Conservation (phyloP, 2,797 vertebrate species). For the Spinibarbus caldwelli region DNA sequence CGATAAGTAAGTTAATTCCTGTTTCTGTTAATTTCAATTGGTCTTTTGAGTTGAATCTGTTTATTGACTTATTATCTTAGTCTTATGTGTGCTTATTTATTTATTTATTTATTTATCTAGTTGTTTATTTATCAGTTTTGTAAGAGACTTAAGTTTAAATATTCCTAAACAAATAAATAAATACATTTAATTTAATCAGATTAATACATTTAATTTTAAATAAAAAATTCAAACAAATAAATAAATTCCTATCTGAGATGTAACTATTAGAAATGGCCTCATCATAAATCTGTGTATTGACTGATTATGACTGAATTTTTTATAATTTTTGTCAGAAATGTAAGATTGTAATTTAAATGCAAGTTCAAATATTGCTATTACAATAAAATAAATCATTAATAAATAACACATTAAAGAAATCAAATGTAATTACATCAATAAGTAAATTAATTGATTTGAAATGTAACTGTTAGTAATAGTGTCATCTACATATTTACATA, state of each 20-base stretch:
- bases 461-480: too few relatives aligned
- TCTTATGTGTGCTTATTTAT: neutral
- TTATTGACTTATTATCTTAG: neutral
- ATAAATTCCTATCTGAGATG: neutral
- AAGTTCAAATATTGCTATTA: neutral
- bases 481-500: neutral
- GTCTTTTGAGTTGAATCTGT: too few relatives aligned
- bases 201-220: neutral
- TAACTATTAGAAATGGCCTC: neutral
- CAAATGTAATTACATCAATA: neutral
- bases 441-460: neutral
- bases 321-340: neutral
- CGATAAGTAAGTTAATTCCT: neutral
- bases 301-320: neutral
- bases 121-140: neutral
- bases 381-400: neutral
- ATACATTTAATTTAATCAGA: neutral
- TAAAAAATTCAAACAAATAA: neutral
- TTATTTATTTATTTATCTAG: too few relatives aligned
- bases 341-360: neutral
- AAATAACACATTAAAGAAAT: neutral
- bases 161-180: neutral
- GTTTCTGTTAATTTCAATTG: neutral
- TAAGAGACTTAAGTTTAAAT: neutral
- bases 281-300: neutral